These are phyloP conservation scores for Neosilurus hyrtlii DNA, from an alignment of 2,797 vertebrate species.

Conservation along the genomic window DNA sequence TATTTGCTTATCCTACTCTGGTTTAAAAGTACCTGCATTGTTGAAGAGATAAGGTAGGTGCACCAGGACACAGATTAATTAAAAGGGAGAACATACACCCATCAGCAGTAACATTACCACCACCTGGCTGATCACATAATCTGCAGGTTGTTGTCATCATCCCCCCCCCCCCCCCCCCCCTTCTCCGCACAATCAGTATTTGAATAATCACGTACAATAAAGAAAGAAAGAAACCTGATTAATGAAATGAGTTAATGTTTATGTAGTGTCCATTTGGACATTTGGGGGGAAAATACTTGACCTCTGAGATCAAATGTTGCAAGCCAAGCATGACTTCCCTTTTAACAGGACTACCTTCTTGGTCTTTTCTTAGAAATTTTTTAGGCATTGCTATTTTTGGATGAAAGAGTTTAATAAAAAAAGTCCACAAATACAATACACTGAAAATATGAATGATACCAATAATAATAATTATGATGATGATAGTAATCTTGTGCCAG, in stretches of 20 bases:
- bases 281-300: not conserved
- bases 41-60: no score
- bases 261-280: not conserved
- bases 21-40: not conserved
- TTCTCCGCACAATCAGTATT: not conserved
- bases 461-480: constrained; percentile 2
- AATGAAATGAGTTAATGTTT: not conserved
- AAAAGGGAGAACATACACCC: not conserved
- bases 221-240: not conserved
- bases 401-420: not conserved
- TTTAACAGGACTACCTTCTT: not conserved
- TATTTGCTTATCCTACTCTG: not conserved
- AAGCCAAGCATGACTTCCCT: not conserved
- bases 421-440: not conserved
- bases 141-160: not conserved
- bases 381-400: not conserved
- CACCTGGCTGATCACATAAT: not conserved
- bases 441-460: not conserved
- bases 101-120: no score
- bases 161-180: not conserved
- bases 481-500: constrained; percentile 4
- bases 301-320: not conserved
- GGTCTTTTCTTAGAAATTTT: not conserved
- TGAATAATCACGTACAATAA: not conserved
- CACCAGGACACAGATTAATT: not conserved